These are phyloP conservation scores for Ernsta delagoae DNA, from an alignment of 2,888 invertebrate species.

Conservation along the genomic window DNA sequence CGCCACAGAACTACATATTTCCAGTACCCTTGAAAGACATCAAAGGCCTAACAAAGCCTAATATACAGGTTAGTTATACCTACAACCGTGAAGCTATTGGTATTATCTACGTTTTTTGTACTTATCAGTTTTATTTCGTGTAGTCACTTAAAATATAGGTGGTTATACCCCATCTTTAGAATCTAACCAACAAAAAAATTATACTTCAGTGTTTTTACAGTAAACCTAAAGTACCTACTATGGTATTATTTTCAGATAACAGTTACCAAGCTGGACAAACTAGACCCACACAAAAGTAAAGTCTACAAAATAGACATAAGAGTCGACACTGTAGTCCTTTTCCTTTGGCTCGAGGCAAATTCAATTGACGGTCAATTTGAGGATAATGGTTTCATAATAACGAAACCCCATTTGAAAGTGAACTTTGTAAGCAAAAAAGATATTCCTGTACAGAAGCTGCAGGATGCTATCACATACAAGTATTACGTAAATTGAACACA, in stretches of 20 bases:
- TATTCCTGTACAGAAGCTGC: constrained; percentile 51
- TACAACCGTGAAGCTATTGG: no score
- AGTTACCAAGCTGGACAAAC: constrained; percentile 43
- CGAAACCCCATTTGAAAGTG: constrained; percentile 51
- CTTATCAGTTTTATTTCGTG: no score
- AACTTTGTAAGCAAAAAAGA: constrained; percentile 51
- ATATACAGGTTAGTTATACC: no score
- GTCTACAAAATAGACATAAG: constrained; percentile 56
- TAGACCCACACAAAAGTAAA: not conserved
- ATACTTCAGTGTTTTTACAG: no score
- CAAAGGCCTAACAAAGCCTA: no score
- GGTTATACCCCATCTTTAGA: no score
- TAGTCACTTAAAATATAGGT: no score
- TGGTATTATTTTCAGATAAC: constrained; percentile 53
- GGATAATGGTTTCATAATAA: constrained; percentile 89
- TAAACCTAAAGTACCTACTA: no score
- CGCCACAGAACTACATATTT: no score
- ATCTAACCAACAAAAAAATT: no score
- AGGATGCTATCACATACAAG: constrained; percentile 60
- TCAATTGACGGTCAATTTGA: constrained; percentile 87
- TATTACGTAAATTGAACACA: constrained; percentile 60
- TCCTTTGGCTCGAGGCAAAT: constrained; percentile 88
- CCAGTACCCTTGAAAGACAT: no score
- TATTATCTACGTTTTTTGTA: no score
- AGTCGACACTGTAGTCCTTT: constrained; percentile 85